Evolutionary conservation across 1,140 invertebrate genomes (phyloP).

Genomic region (Drosophila rhopaloa): DNA sequence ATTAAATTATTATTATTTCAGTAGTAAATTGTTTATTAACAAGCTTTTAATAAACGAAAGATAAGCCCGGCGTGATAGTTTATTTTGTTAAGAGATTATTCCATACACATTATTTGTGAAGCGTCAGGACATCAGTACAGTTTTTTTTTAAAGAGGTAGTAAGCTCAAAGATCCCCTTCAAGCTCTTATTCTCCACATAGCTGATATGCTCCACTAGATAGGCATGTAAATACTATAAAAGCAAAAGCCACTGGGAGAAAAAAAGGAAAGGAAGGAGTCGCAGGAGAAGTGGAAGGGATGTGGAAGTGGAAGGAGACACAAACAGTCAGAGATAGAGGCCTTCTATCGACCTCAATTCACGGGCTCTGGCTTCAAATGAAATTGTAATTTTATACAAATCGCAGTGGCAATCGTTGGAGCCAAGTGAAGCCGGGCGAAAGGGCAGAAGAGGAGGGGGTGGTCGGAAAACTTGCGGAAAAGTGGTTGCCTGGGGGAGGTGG

Average conservation of each 20-base stretch:
- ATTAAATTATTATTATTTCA: too few relatives aligned
- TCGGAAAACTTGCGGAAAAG: slow-evolving; percentile 32
- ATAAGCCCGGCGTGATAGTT: too few relatives aligned
- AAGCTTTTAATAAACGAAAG: too few relatives aligned
- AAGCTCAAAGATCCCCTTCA: too few relatives aligned
- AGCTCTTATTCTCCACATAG: slow-evolving; percentile 2
- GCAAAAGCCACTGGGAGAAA: slow-evolving; percentile 14
- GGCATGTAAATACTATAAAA: slow-evolving; percentile 28
- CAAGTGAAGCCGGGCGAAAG: slow-evolving; percentile 15
- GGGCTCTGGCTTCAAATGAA: slow-evolving; percentile 51
- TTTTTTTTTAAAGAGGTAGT: too few relatives aligned
- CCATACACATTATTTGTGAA: too few relatives aligned
- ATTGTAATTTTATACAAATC: slow-evolving; percentile 72
- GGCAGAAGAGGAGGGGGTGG: slow-evolving; percentile 8
- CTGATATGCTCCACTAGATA: slow-evolving; percentile 13
- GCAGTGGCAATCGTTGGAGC: slow-evolving; percentile 39
- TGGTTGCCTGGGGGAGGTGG: neutral
- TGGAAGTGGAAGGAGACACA: neutral
- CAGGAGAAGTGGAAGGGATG: neutral
- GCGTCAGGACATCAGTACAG: too few relatives aligned
- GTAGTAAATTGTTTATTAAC: too few relatives aligned
- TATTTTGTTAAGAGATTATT: too few relatives aligned
- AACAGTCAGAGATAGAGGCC: slow-evolving; percentile 9
- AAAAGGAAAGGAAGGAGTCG: neutral
- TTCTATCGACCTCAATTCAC: slow-evolving; percentile 59